Conservation (phyloP, 2,888 invertebrate species). For the Patella pellucida region DNA sequence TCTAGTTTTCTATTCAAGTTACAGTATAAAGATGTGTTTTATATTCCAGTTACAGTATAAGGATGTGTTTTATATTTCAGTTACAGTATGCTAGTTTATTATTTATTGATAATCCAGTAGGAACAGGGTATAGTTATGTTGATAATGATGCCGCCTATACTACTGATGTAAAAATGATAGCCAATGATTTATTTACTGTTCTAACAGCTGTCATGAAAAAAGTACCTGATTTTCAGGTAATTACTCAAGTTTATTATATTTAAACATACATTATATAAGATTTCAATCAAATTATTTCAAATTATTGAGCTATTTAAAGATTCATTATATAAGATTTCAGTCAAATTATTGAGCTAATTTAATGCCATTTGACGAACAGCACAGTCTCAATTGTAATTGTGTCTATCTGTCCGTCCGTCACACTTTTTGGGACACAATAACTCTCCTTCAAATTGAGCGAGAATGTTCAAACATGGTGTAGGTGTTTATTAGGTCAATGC, state of each 20-base stretch:
- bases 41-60: slow-evolving; percentile 77
- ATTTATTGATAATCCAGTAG: slow-evolving; percentile 92
- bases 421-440: too few species aligned
- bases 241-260: slow-evolving; percentile 5
- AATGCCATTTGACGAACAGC: too few species aligned
- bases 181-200: slow-evolving; percentile 82
- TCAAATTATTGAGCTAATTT: too few species aligned
- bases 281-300: too few species aligned
- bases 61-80: slow-evolving; percentile 71
- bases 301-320: too few species aligned
- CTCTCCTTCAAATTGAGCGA: too few species aligned
- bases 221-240: slow-evolving; percentile 77
- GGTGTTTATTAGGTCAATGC: too few species aligned
- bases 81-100: slow-evolving; percentile 84
- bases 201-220: slow-evolving; percentile 80
- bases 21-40: slow-evolving; percentile 71
- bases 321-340: too few species aligned
- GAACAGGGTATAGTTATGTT: slow-evolving; percentile 88
- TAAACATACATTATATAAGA: neutral
- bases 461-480: too few species aligned
- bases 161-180: slow-evolving; percentile 78
- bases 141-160: slow-evolving; percentile 74
- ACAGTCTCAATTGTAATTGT: too few species aligned
- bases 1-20: slow-evolving; percentile 76
- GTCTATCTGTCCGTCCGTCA: too few species aligned